Conservation (phyloP, 2,888 invertebrate genomes). For the Kuschelorhynchus macadamiae region DNA sequence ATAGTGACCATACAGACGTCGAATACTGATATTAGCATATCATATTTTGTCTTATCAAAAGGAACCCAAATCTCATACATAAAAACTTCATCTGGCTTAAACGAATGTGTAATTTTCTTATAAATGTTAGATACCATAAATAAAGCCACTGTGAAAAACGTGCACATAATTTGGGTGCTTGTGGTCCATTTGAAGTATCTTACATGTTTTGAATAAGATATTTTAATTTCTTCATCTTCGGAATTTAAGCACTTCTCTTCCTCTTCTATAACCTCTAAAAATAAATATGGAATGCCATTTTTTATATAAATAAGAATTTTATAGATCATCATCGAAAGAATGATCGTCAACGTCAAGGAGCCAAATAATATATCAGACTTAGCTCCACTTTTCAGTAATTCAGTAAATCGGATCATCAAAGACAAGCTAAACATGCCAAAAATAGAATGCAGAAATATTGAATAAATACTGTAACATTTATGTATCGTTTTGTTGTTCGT, state of each 20-base stretch:
- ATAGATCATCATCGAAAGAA: constrained; percentile 3
- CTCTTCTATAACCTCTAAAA: not conserved
- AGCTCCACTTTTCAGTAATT: not conserved
- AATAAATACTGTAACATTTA: not conserved
- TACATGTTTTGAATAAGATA: not conserved
- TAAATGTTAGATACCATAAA: constrained; percentile 18
- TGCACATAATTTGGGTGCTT: not conserved
- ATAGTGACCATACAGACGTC: not conserved
- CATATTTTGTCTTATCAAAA: constrained; percentile 5
- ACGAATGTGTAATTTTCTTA: constrained; percentile 9
- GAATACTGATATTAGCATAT: constrained; percentile 1
- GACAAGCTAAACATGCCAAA: not conserved
- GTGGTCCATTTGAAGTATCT: constrained; percentile 5
- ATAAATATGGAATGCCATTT: constrained; percentile 6
- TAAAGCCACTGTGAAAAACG: not conserved
- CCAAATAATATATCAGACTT: not conserved
- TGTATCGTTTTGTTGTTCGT: not conserved
- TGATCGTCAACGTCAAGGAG: not conserved
- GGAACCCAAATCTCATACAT: constrained; percentile 25
- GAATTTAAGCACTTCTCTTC: not conserved
- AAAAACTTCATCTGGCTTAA: constrained; percentile 11
- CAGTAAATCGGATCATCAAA: not conserved
- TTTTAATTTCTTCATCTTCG: constrained; percentile 1
- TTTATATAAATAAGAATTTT: not conserved
- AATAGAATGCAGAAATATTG: not conserved